Conservation (phyloP, 2,797 vertebrate species). For the Muscicapa striata region DNA sequence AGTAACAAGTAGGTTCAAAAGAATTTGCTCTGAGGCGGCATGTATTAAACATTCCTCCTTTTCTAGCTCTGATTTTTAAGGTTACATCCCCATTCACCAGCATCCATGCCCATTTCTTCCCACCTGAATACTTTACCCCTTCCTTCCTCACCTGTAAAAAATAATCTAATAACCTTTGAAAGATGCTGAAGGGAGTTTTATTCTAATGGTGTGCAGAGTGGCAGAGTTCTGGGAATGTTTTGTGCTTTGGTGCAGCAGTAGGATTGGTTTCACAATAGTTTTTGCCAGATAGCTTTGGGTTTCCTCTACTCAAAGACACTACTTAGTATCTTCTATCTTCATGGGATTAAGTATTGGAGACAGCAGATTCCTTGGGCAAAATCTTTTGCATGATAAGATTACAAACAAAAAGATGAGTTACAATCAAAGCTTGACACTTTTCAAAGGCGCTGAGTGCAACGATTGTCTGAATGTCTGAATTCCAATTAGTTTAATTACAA, state of each 20-base stretch:
- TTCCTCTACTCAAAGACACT: background rate
- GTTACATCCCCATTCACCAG: background rate
- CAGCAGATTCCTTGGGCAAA: background rate
- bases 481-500: background rate
- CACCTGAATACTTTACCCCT: background rate
- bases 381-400: background rate
- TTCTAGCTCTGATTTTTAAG: background rate
- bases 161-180: background rate
- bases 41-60: background rate
- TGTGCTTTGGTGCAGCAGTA: accelerated
- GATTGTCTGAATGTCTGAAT: background rate
- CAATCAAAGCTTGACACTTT: background rate
- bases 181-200: background rate
- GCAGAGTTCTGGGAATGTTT: background rate
- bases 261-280: background rate
- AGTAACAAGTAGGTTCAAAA: background rate
- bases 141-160: background rate
- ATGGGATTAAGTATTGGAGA: background rate
- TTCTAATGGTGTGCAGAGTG: accelerated
- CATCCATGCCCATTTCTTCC: background rate
- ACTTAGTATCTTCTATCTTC: background rate
- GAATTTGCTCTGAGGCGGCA: background rate
- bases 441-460: background rate
- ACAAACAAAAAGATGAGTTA: background rate
- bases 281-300: background rate